A percentile compares a stretch with the other conserved stretches of the same genome.
Conservation (phyloP, 2,797 vertebrate genomes). For the Epinephelus coioides region DNA sequence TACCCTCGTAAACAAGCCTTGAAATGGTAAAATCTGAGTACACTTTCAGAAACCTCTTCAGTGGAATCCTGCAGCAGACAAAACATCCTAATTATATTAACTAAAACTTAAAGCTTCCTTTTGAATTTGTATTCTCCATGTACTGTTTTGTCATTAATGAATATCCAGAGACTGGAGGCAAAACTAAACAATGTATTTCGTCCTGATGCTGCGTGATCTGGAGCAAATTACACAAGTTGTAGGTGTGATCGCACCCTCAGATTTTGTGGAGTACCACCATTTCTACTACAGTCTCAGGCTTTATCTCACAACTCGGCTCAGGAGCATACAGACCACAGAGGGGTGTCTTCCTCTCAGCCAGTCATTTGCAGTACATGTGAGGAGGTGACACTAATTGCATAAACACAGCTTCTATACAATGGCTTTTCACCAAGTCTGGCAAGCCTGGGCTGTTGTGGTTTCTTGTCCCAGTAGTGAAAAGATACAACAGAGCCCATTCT, state of each 20-base stretch:
- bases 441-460: slow-evolving; percentile 47
- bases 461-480: slow-evolving; percentile 60
- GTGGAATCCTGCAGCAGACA: background rate
- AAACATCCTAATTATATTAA: background rate
- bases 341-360: slow-evolving; percentile 52
- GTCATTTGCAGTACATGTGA: slow-evolving; percentile 38
- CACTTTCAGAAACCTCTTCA: background rate
- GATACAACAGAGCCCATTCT: slow-evolving; percentile 61
- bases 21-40: too few relatives aligned
- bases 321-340: slow-evolving; percentile 36
- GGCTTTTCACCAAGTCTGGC: slow-evolving; percentile 49
- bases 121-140: background rate
- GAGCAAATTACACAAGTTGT: slow-evolving; percentile 24
- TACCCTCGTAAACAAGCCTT: background rate
- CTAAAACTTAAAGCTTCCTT: background rate
- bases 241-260: slow-evolving; percentile 49
- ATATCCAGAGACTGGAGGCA: slow-evolving; percentile 3
- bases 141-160: slow-evolving; percentile 12
- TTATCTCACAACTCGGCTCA: slow-evolving; percentile 27
- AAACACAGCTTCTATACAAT: slow-evolving; percentile 35
- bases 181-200: background rate
- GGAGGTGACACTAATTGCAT: slow-evolving; percentile 44
- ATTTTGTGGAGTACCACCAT: slow-evolving; percentile 24
- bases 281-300: slow-evolving; percentile 28
- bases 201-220: background rate